phyloP scores from a whole-genome alignment of 2,113 vertebrate genomes.

The Speoplatyrhinus poulsoni region DNA sequence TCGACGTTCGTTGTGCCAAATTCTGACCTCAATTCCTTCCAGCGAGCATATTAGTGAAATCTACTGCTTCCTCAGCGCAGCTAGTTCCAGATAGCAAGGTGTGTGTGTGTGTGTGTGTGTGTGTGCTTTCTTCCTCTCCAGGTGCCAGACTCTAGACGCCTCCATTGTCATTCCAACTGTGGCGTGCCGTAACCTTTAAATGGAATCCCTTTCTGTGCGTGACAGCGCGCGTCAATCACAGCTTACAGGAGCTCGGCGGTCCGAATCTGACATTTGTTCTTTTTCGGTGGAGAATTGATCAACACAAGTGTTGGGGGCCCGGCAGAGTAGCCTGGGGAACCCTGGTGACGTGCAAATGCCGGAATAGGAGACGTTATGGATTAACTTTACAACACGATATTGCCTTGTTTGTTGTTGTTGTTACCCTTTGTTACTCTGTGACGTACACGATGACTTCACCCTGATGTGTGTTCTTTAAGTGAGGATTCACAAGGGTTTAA shows the following conservation, averaged over 20 bases:
- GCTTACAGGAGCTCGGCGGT: constrained; percentile 49
- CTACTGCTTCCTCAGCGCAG: constrained; percentile 36
- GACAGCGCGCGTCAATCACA: constrained; percentile 45
- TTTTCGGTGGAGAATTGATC: constrained; percentile 61
- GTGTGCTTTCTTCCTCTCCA: background rate
- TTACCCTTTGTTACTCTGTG: background rate
- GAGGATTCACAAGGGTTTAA: background rate
- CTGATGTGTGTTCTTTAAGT: background rate
- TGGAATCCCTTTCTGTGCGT: constrained; percentile 58
- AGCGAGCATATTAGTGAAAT: constrained; percentile 30
- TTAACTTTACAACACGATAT: background rate
- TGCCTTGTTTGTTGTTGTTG: too few species aligned
- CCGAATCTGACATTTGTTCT: constrained; percentile 74
- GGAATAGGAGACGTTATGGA: background rate
- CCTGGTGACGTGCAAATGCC: background rate
- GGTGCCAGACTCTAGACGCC: constrained; percentile 15
- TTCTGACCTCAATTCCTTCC: constrained; percentile 69
- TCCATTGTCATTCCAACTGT: constrained; percentile 60
- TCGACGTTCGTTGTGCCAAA: constrained; percentile 29
- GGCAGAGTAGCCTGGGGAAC: background rate
- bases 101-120: constrained; percentile 10
- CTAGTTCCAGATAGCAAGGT: constrained; percentile 48
- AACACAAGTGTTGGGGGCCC: constrained; percentile 21
- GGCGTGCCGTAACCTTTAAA: constrained; percentile 65
- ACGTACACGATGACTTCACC: background rate